phyloP scores from a whole-genome alignment of 2,888 invertebrate genomes.

The Urechis unicinctus region DNA sequence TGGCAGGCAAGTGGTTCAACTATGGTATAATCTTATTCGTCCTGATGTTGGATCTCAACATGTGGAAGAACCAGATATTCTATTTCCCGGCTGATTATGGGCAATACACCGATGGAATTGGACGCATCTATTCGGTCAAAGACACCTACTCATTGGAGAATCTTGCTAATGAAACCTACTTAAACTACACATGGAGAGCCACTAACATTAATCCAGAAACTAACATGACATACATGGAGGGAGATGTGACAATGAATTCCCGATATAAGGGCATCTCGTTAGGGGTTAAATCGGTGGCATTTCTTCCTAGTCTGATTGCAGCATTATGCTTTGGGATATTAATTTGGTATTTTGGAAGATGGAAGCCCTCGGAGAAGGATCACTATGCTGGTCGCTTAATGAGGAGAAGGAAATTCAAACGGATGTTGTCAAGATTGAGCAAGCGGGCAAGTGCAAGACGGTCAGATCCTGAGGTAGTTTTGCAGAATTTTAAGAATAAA shows the following conservation, averaged over 20 bases:
- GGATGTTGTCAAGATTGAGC: too few species aligned
- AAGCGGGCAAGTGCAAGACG: too few species aligned
- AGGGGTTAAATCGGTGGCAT: conserved; percentile 51
- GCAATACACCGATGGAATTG: conserved; percentile 52
- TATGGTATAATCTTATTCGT: conserved; percentile 55
- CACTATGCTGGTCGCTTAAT: conserved; percentile 12
- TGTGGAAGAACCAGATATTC: conserved; percentile 57
- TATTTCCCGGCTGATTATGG: conserved; percentile 53
- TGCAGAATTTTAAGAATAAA: too few species aligned
- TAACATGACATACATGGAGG: conserved; percentile 42
- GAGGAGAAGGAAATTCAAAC: conserved; percentile 13
- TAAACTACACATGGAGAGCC: conserved; percentile 49
- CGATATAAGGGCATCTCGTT: conserved; percentile 50
- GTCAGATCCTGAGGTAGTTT: too few species aligned
- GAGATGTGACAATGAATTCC: conserved; percentile 54
- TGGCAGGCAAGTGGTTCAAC: conserved; percentile 56
- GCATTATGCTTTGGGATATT: conserved; percentile 38
- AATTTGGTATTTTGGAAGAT: conserved; percentile 36
- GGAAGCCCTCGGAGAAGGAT: conserved; percentile 10
- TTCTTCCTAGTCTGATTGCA: conserved; percentile 47
- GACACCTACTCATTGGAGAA: conserved; percentile 28
- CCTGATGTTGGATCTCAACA: conserved; percentile 55
- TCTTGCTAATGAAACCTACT: conserved; percentile 40
- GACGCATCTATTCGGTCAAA: conserved; percentile 32
- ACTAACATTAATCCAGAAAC: conserved; percentile 48